A percentile compares a stretch with the other conserved stretches of the same genome.
Evolutionary conservation across 2,797 vertebrate species (phyloP).

Genomic region (Macroramphosus scolopax): DNA sequence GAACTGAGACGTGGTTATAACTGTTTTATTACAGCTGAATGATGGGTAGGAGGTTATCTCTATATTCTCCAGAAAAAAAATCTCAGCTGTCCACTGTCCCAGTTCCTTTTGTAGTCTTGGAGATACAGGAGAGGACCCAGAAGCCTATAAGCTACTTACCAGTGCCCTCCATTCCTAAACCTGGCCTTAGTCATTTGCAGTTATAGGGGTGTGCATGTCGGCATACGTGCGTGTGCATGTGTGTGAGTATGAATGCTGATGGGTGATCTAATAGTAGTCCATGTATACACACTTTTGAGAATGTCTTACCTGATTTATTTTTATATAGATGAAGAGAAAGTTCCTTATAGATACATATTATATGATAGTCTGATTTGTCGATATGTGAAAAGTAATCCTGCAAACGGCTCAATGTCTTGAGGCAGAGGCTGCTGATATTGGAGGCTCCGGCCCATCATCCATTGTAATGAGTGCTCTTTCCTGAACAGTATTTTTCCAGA

Average conservation of each 20-base stretch:
- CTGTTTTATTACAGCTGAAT: slow-evolving; percentile 26
- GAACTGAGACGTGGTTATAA: slow-evolving; percentile 23
- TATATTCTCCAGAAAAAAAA: slow-evolving; percentile 27
- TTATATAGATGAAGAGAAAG: slow-evolving; percentile 73
- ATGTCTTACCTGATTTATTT: slow-evolving; percentile 77
- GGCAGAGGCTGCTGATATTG: slow-evolving; percentile 36
- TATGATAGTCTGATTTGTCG: slow-evolving; percentile 65
- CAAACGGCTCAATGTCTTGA: slow-evolving; percentile 45
- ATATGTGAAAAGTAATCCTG: slow-evolving; percentile 45
- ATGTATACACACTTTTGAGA: slow-evolving; percentile 65
- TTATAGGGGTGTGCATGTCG: slow-evolving; percentile 56
- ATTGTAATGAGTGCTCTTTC: slow-evolving; percentile 20
- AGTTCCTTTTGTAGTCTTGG: slow-evolving; percentile 65
- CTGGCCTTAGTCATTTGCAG: slow-evolving; percentile 82
- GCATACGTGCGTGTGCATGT: slow-evolving; percentile 38
- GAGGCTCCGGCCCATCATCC: slow-evolving; percentile 28
- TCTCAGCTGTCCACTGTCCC: slow-evolving; percentile 55
- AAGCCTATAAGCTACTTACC: slow-evolving; percentile 75
- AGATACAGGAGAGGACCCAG: slow-evolving; percentile 69
- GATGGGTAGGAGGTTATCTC: slow-evolving; percentile 27
- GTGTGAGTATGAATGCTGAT: slow-evolving; percentile 42
- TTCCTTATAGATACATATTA: slow-evolving; percentile 64
- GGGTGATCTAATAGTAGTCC: slow-evolving; percentile 50
- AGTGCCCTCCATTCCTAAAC: slow-evolving; percentile 73
- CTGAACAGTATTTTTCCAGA: slow-evolving; percentile 41